phyloP scores from a whole-genome alignment of 2,113 vertebrate species.

The Perca fluviatilis region DNA sequence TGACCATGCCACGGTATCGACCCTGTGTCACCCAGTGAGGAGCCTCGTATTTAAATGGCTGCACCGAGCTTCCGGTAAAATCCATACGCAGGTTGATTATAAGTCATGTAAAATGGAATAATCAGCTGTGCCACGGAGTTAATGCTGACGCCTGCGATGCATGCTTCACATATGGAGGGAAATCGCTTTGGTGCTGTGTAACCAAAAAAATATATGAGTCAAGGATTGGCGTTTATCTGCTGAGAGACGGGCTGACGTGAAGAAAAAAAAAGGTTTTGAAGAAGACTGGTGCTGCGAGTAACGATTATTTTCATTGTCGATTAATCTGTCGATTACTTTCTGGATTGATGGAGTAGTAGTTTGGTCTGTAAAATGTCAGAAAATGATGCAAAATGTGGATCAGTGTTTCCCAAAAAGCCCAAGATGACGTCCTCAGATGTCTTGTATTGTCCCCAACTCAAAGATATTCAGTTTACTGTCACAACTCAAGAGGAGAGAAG shows the following conservation, averaged over 20 bases:
- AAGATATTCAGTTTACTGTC: no score
- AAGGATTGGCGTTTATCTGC: conserved; percentile 45
- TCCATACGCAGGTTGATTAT: conserved; percentile 67
- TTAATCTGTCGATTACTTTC: no score
- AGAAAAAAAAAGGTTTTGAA: conserved; percentile 30
- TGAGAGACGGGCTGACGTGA: conserved; percentile 36
- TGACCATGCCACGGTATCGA: conserved; percentile 69
- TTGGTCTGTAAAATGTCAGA: no score
- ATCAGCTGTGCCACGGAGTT: conserved; percentile 26
- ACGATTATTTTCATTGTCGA: no score
- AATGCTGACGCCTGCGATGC: conserved; percentile 57
- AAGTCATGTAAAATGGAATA: conserved; percentile 37
- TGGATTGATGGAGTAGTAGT: no score
- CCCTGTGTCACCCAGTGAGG: conserved; percentile 64
- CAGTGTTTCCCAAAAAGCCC: no score
- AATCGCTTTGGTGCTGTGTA: conserved; percentile 48
- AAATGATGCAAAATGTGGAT: no score
- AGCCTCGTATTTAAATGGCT: conserved; percentile 66
- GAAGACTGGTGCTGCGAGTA: not conserved
- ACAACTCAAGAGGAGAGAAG: no score
- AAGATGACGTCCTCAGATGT: no score
- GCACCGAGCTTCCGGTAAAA: conserved; percentile 45
- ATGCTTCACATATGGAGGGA: conserved; percentile 50
- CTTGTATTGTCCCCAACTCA: no score
- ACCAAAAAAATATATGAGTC: conserved; percentile 29